Conservation (phyloP, 30 jellyfish, hydroid and myxozoan genomes). For the Aurelia aurita region DNA sequence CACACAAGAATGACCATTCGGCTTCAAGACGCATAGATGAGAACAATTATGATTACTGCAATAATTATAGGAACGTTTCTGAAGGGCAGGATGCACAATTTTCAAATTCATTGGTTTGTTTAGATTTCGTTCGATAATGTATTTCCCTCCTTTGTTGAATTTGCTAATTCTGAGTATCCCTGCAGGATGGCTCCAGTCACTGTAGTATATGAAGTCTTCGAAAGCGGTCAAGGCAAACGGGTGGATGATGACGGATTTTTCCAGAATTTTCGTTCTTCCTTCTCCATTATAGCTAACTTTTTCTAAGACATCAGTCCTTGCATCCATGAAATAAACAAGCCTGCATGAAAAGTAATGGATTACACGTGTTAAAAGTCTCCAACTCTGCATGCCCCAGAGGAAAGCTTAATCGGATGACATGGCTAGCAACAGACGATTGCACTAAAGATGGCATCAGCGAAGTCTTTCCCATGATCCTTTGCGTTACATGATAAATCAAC, state of each 20-base stretch:
- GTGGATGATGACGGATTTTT: slow-evolving; percentile 75
- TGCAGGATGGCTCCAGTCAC: slow-evolving; percentile 97
- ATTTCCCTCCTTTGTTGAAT: slow-evolving; percentile 70
- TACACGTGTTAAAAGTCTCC: too few species aligned
- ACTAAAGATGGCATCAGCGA: too few species aligned
- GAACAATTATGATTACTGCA: slow-evolving; percentile 76
- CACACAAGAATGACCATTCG: slow-evolving; percentile 81
- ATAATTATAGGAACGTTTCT: slow-evolving; percentile 40
- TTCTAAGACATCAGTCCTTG: slow-evolving; percentile 74
- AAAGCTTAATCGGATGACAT: too few species aligned
- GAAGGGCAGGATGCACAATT: slow-evolving; percentile 90
- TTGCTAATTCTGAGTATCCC: slow-evolving; percentile 76
- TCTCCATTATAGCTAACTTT: slow-evolving; percentile 80
- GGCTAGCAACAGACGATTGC: too few species aligned
- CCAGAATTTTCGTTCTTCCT: slow-evolving; percentile 69
- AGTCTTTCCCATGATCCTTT: too few species aligned
- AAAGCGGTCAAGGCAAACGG: slow-evolving; percentile 89
- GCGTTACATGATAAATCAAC: too few species aligned
- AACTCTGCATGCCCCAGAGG: too few species aligned
- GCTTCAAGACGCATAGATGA: slow-evolving; percentile 89
- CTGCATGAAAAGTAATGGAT: slow-evolving; percentile 15
- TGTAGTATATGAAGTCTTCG: slow-evolving; percentile 87
- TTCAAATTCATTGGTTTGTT: slow-evolving; percentile 91
- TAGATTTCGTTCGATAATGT: slow-evolving; percentile 44
- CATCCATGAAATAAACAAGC: slow-evolving; percentile 86